Evolutionary conservation across 2,888 invertebrate genomes (phyloP), one percentile per base, ranked within the genome.

Genomic region (Philereme vetulata): DNA sequence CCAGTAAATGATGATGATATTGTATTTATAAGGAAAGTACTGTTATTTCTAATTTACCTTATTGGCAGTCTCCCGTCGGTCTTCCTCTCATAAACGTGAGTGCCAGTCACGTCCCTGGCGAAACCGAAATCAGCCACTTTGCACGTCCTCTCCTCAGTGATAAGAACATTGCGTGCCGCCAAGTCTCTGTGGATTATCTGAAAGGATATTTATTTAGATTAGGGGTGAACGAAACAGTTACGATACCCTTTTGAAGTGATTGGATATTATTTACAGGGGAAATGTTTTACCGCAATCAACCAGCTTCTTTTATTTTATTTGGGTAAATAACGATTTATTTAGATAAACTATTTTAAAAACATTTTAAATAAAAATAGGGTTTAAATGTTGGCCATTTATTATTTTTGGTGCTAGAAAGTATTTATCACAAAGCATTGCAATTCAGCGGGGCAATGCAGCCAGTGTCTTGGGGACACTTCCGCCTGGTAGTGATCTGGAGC

Each of bases 71-170:
- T 93, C n/a, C 95, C 97, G 76, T 97, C 97, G 65, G 96, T 97
- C 77, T 97, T 97, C 42, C 97, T 93, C 80, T 97, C 97, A 77
- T 97, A 97, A n/a, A 97, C 95, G 73, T 96, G 96, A n/a, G 96
- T 96, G 4, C 96, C 96, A 3, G 96, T 95, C 0, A 98, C 95
- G 85, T 98, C 98, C 51, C 98, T 93, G 0, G 98, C 98, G 73
- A 98, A 97, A 0, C 98, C 98, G 81, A 98, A 98, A 84, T 98
- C 98, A 0, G 98, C 98, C 0, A 98, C 97, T 90, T 97, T 97
- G 84, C 97, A 97, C 3, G 95, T 95, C 66, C 97, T 95, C 73
- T 97, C 97, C 52, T 97, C 97, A 0, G 96, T 96, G 56, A 98
- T 96, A 6, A 98, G 92, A 47, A 98, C 94, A 79, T 98, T 98